Evolutionary conservation across 2,113 vertebrate genomes (phyloP).

Genomic region (Grantiella picta): DNA sequence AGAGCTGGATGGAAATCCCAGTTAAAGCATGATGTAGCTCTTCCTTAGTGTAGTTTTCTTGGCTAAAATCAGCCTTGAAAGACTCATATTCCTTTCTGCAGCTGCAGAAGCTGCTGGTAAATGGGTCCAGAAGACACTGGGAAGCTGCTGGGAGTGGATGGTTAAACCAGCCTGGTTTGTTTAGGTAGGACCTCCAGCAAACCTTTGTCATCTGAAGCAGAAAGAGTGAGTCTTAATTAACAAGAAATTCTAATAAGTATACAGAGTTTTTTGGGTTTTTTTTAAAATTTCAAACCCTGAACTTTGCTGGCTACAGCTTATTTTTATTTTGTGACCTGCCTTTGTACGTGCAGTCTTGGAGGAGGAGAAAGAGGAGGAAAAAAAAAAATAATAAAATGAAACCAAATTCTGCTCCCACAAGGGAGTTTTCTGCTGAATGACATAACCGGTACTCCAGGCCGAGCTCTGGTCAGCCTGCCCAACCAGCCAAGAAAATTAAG

Average conservation of each 20-base stretch:
- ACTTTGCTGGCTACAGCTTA: not conserved
- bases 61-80: constrained; percentile 21
- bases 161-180: not conserved
- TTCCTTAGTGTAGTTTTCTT: not conserved
- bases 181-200: not conserved
- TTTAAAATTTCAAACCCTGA: not conserved
- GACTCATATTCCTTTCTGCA: constrained; percentile 28
- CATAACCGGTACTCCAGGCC: not conserved
- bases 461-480: not conserved
- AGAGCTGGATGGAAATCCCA: constrained; percentile 37
- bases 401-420: not conserved
- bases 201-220: constrained; percentile 19
- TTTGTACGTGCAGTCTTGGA: not conserved
- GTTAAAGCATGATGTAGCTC: constrained; percentile 30
- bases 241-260: constrained; percentile 40
- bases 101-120: constrained; percentile 3
- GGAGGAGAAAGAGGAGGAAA: not conserved
- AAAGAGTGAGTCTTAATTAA: not conserved
- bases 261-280: not conserved
- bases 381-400: not conserved
- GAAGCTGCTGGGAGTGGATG: not conserved
- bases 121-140: not conserved
- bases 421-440: constrained; percentile 31
- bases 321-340: not conserved
- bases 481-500: not conserved